Evolutionary conservation across 2,888 invertebrate species (phyloP).

Genomic region (Lithophane leautieri): DNA sequence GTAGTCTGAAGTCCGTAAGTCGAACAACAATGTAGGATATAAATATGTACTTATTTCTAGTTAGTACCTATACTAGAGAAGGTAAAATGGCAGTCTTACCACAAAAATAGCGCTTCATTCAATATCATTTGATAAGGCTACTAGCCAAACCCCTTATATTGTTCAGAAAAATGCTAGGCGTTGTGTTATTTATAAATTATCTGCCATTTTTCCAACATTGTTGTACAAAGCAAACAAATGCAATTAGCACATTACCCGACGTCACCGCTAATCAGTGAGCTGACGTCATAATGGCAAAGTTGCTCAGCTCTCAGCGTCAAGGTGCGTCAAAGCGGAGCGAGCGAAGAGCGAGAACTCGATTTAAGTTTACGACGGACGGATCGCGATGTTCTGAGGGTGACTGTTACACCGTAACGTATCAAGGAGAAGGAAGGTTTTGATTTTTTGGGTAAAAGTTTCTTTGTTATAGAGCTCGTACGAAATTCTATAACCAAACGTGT

Average conservation of each 20-base stretch:
- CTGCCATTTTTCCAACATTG: background rate
- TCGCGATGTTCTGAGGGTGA: background rate
- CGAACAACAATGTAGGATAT: background rate
- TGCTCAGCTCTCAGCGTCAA: constrained; percentile 28
- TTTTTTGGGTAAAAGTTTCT: background rate
- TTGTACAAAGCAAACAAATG: constrained; percentile 33
- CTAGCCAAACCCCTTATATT: background rate
- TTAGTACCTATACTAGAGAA: background rate
- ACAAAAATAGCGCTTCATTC: background rate
- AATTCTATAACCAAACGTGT: background rate
- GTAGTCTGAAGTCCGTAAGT: background rate
- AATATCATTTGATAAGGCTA: background rate
- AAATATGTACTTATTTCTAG: background rate
- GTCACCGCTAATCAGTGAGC: constrained; percentile 52
- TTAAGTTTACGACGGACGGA: constrained; percentile 60
- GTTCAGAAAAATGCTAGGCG: background rate
- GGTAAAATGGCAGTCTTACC: background rate
- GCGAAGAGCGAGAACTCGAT: constrained; percentile 62
- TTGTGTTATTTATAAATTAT: background rate
- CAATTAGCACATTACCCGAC: constrained; percentile 42
- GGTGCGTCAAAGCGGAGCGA: constrained; percentile 54
- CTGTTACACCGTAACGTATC: constrained; percentile 31
- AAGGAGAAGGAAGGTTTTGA: background rate
- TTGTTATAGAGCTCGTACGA: background rate
- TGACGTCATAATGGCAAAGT: constrained; percentile 48